These are phyloP conservation scores for Drosophila crucigera DNA, from an alignment of 2,888 invertebrate species.

Conservation along the genomic window DNA sequence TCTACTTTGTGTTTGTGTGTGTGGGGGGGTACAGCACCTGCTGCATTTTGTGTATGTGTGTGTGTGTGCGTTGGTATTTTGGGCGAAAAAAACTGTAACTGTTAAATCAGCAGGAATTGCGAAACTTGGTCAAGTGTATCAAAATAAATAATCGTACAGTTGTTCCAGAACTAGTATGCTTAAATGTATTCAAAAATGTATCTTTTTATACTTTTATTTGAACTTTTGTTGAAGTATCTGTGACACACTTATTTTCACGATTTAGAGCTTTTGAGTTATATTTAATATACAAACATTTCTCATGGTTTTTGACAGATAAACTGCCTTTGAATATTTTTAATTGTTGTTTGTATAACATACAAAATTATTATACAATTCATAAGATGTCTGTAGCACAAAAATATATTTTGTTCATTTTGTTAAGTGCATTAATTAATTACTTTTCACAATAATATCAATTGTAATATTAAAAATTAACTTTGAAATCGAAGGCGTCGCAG, in stretches of 20 bases:
- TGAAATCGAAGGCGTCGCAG: too few species aligned
- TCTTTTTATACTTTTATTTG: neutral
- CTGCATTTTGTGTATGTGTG: conserved; percentile 58
- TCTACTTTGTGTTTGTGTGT: neutral
- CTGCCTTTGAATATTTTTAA: neutral
- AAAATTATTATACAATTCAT: too few species aligned
- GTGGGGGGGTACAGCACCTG: conserved; percentile 64
- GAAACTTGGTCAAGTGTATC: conserved; percentile 76
- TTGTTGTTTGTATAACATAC: neutral
- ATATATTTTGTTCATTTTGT: neutral
- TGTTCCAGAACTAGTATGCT: conserved; percentile 17
- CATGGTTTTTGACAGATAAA: neutral
- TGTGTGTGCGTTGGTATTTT: conserved; percentile 16
- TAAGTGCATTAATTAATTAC: neutral
- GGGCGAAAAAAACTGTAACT: conserved; percentile 34
- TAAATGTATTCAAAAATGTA: conserved; percentile 1
- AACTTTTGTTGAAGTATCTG: neutral
- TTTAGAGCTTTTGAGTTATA: neutral
- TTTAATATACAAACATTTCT: neutral
- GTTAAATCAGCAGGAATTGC: conserved; percentile 47
- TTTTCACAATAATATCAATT: neutral
- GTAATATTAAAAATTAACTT: neutral
- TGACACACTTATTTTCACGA: neutral
- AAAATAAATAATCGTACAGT: conserved; percentile 63
- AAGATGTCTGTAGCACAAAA: neutral